Evolutionary conservation across 2,113 vertebrate genomes (phyloP).

Genomic region (Syrmaticus mikado): DNA sequence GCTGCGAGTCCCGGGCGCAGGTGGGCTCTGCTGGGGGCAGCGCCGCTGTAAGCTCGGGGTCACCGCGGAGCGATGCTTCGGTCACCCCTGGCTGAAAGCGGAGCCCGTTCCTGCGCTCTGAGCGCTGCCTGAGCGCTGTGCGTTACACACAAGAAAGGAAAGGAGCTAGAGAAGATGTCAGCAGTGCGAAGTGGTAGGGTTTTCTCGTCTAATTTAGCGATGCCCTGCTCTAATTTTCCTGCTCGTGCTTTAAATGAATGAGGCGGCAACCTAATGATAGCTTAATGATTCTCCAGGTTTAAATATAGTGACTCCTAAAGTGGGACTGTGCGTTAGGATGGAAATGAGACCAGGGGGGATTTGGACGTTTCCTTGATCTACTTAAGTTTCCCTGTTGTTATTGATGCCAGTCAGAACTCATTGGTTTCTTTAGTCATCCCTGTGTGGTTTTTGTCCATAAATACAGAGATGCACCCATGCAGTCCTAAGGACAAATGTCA

Average conservation of each 20-base stretch:
- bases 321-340: background rate
- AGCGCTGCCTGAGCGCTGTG: background rate
- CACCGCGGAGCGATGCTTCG: rapidly evolving
- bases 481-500: background rate
- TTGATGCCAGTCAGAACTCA: background rate
- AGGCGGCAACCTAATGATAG: background rate
- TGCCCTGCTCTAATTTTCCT: background rate
- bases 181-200: background rate
- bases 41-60: background rate
- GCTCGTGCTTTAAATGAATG: background rate
- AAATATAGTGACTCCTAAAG: background rate
- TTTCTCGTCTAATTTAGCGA: background rate
- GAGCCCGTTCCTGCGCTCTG: background rate
- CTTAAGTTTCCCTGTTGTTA: background rate
- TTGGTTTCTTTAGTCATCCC: background rate
- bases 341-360: background rate
- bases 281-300: background rate
- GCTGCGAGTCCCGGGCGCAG: background rate
- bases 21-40: background rate
- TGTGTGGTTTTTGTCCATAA: background rate
- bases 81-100: rapidly evolving
- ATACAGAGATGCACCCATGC: background rate
- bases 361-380: background rate
- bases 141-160: background rate
- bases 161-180: background rate